Evolutionary conservation across 2,113 vertebrate species (phyloP).

Genomic region (Brachionichthys hirsutus): DNA sequence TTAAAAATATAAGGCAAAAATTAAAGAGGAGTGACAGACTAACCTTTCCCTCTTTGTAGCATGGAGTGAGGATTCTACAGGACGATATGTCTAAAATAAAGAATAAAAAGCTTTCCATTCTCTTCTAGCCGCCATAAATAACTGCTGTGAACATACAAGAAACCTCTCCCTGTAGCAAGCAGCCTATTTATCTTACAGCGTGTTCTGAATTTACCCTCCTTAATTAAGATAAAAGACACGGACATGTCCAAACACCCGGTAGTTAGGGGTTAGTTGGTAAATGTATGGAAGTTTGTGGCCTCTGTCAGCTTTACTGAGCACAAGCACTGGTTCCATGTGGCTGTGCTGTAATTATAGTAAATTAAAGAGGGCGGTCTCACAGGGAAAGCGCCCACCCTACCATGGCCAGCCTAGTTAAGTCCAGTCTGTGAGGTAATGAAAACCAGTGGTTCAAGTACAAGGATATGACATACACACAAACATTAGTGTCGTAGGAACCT

Average conservation of each 20-base stretch:
- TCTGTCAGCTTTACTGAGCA: constrained; percentile 24
- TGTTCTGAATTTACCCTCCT: constrained; percentile 42
- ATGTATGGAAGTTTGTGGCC: constrained; percentile 50
- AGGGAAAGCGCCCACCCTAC: constrained; percentile 50
- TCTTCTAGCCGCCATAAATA: neutral
- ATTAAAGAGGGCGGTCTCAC: constrained; percentile 59
- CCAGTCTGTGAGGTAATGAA: constrained; percentile 19
- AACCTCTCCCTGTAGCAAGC: constrained; percentile 13
- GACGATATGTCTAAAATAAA: neutral
- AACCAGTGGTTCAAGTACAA: constrained; percentile 17
- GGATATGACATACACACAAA: constrained; percentile 1
- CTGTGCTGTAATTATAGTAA: constrained; percentile 67
- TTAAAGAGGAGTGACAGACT: no score
- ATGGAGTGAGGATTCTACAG: neutral
- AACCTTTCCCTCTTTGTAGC: neutral
- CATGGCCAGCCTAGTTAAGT: constrained; percentile 29
- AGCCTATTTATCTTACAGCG: constrained; percentile 10
- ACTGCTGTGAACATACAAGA: constrained; percentile 12
- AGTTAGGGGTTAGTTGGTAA: constrained; percentile 46
- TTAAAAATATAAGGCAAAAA: neutral
- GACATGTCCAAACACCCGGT: constrained; percentile 44
- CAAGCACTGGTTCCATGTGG: constrained; percentile 46
- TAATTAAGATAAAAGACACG: constrained; percentile 30
- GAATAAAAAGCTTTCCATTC: neutral
- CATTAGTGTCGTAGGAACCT: neutral